phyloP scores from a whole-genome alignment of 1,140 invertebrate species.

The Anastrepha ludens region DNA sequence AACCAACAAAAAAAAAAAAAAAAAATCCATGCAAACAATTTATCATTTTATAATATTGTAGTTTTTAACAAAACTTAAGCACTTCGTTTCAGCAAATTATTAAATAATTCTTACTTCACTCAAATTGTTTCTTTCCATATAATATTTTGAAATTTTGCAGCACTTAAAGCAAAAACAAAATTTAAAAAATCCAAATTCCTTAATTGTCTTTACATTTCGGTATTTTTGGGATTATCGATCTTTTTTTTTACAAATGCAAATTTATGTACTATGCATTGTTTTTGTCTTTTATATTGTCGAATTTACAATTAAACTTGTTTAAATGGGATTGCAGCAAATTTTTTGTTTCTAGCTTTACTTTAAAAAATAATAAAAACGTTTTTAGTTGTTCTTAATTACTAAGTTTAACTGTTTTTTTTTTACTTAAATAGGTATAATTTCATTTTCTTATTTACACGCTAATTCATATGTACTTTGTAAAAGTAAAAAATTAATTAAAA shows the following conservation, averaged over 20 bases:
- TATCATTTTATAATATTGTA: too few species aligned
- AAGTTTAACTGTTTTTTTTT: not conserved
- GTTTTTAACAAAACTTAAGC: too few species aligned
- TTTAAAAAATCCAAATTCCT: not conserved
- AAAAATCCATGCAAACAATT: too few species aligned
- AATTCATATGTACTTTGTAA: slow-evolving; percentile 33
- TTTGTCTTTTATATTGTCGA: slow-evolving; percentile 23
- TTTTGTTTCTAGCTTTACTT: not conserved
- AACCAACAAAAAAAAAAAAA: too few species aligned
- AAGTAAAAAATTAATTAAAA: slow-evolving; percentile 40
- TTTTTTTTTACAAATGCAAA: slow-evolving; percentile 19
- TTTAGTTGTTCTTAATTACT: not conserved
- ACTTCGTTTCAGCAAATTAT: too few species aligned
- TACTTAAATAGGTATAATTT: not conserved
- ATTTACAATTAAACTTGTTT: slow-evolving; percentile 32
- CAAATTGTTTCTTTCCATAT: too few species aligned
- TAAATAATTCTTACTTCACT: too few species aligned
- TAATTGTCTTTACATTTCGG: too few species aligned
- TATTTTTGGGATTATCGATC: not conserved
- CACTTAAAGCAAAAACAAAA: too few species aligned
- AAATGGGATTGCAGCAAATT: not conserved
- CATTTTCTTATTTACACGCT: not conserved
- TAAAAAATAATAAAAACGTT: not conserved
- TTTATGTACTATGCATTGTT: not conserved
- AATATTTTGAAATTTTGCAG: too few species aligned